Conservation (phyloP, 2,888 invertebrate species). For the Drosophila kuntzei region DNA sequence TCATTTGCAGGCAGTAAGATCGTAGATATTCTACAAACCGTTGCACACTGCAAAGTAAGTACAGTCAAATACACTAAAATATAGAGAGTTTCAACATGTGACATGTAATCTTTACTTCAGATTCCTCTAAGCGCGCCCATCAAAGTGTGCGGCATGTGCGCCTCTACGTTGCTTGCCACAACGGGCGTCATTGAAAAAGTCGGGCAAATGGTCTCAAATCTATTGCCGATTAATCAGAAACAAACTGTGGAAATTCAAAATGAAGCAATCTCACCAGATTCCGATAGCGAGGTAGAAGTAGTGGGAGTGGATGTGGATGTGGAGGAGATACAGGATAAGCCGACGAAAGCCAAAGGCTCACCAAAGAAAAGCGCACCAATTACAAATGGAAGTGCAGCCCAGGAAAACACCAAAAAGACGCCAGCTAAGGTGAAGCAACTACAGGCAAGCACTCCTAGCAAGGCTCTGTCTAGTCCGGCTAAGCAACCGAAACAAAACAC, state of each 20-base stretch:
- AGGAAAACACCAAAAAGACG: background rate
- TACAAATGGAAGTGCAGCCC: background rate
- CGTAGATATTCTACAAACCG: constrained; percentile 43
- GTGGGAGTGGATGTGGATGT: background rate
- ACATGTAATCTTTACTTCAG: constrained; percentile 18
- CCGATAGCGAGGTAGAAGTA: background rate
- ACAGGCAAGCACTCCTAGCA: background rate
- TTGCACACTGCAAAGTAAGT: constrained; percentile 51
- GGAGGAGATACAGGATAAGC: background rate
- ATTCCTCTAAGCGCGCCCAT: constrained; percentile 34
- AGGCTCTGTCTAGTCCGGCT: background rate
- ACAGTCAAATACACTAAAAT: constrained; percentile 25
- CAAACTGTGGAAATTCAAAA: background rate
- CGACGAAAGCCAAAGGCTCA: background rate
- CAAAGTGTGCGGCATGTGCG: constrained; percentile 53
- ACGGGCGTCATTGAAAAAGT: constrained; percentile 25
- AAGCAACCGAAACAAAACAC: background rate
- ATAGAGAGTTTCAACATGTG: background rate
- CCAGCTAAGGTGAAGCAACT: background rate
- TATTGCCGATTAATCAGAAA: background rate
- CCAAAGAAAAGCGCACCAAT: background rate
- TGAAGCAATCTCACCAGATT: background rate
- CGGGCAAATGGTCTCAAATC: constrained; percentile 20
- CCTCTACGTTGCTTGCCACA: constrained; percentile 34
- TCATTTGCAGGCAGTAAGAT: constrained; percentile 50